phyloP scores from a whole-genome alignment of 2,113 vertebrate species.

The Eurypyga helias region DNA sequence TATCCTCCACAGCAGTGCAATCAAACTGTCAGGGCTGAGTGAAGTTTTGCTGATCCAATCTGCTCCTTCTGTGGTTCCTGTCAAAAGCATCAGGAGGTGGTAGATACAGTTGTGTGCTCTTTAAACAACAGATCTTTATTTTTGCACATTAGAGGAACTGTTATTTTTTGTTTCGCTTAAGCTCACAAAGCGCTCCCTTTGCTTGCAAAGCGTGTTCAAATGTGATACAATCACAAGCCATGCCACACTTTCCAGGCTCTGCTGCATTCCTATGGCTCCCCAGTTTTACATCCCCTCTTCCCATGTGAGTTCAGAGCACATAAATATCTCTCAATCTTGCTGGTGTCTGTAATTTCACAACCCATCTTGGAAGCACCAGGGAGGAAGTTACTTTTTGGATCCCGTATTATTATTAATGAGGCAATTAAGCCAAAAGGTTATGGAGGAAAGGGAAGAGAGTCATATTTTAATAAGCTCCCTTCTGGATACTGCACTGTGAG shows the following conservation, averaged over 20 bases:
- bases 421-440: slow-evolving; percentile 14
- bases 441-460: not conserved
- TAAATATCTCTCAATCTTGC: not conserved
- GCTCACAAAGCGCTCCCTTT: not conserved
- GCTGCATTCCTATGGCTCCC: not conserved
- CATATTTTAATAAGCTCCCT: slow-evolving; percentile 48
- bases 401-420: not conserved
- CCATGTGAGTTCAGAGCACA: not conserved
- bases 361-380: not conserved
- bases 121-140: slow-evolving; percentile 50
- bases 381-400: not conserved
- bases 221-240: not conserved
- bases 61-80: slow-evolving; percentile 48
- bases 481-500: not conserved
- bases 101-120: slow-evolving; percentile 50
- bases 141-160: not conserved
- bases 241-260: not conserved
- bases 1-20: slow-evolving; percentile 45
- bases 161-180: slow-evolving; percentile 20
- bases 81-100: slow-evolving; percentile 47
- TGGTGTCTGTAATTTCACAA: not conserved
- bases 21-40: slow-evolving; percentile 58
- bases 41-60: slow-evolving; percentile 57
- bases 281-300: not conserved
- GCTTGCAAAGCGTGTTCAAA: not conserved